These are phyloP conservation scores for Phalanger gymnotis DNA, from an alignment of 2,797 vertebrate genomes.

Conservation along the genomic window DNA sequence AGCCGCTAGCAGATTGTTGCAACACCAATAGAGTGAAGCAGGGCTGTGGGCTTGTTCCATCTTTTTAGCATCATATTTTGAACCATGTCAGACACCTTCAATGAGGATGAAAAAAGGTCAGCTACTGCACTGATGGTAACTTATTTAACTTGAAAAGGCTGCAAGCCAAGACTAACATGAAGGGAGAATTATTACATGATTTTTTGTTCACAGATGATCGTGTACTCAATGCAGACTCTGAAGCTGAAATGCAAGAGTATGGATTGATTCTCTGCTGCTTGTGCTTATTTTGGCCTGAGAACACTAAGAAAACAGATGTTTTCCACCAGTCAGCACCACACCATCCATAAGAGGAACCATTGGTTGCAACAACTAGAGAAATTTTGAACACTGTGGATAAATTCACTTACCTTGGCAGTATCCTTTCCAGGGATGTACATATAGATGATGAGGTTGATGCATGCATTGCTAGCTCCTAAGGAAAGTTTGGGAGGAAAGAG, in stretches of 20 bases:
- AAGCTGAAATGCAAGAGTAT: neutral
- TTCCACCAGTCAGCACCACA: neutral
- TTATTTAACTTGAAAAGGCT: neutral
- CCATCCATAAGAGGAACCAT: neutral
- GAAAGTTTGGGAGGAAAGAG: neutral
- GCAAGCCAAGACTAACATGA: neutral
- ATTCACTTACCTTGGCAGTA: neutral
- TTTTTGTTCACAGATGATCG: too few relatives aligned
- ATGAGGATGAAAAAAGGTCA: neutral
- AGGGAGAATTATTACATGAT: too few relatives aligned
- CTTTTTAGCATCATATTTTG: neutral
- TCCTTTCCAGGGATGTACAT: too few relatives aligned
- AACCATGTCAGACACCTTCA: neutral
- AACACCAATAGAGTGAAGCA: neutral
- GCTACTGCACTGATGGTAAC: neutral
- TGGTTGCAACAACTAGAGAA: neutral
- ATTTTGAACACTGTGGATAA: neutral
- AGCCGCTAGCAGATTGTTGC: too few relatives aligned
- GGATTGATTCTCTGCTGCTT: neutral
- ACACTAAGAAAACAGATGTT: neutral
- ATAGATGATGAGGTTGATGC: neutral
- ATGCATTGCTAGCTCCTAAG: neutral
- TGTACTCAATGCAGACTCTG: neutral
- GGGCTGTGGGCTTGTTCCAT: neutral
- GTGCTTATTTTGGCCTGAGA: neutral